These are phyloP conservation scores for Pimephales promelas DNA, from an alignment of 2,113 vertebrate species.

Conservation along the genomic window DNA sequence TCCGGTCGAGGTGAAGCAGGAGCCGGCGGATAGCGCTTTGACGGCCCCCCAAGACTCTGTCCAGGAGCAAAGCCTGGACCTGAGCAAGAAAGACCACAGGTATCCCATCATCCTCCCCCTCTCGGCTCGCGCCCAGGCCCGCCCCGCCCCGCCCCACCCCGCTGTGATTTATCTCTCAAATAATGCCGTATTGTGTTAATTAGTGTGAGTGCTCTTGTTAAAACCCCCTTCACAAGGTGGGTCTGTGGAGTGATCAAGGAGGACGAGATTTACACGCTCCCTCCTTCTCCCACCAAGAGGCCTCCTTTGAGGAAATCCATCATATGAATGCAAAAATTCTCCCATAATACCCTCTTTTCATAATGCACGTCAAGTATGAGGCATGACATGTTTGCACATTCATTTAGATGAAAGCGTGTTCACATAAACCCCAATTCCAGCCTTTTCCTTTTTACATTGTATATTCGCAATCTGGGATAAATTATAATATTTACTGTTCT, in stretches of 20 bases:
- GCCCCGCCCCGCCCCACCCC: too few relatives aligned
- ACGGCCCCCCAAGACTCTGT: constrained; percentile 78
- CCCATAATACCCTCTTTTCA: constrained; percentile 33
- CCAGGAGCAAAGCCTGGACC: constrained; percentile 93
- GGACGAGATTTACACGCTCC: constrained; percentile 52
- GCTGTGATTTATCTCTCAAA: constrained; percentile 53
- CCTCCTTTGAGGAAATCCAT: constrained; percentile 47
- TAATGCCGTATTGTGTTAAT: constrained; percentile 60
- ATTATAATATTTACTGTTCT: constrained; percentile 83
- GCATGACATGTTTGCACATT: constrained; percentile 59
- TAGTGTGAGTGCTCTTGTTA: constrained; percentile 59
- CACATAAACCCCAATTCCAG: constrained; percentile 66
- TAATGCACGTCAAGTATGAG: constrained; percentile 55
- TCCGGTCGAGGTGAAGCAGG: constrained; percentile 88
- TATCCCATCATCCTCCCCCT: constrained; percentile 59
- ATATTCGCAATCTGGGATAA: constrained; percentile 75
- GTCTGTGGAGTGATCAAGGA: constrained; percentile 56
- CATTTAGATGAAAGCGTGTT: constrained; percentile 57
- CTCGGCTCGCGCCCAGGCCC: not conserved
- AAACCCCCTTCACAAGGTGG: constrained; percentile 54
- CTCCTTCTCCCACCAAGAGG: constrained; percentile 27
- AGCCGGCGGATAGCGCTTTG: constrained; percentile 74
- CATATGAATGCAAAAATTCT: constrained; percentile 55
- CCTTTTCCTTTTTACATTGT: constrained; percentile 65
- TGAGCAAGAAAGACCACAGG: constrained; percentile 93